phyloP scores from a whole-genome alignment of 1,140 invertebrate species.

The Sycobia sp. region DNA sequence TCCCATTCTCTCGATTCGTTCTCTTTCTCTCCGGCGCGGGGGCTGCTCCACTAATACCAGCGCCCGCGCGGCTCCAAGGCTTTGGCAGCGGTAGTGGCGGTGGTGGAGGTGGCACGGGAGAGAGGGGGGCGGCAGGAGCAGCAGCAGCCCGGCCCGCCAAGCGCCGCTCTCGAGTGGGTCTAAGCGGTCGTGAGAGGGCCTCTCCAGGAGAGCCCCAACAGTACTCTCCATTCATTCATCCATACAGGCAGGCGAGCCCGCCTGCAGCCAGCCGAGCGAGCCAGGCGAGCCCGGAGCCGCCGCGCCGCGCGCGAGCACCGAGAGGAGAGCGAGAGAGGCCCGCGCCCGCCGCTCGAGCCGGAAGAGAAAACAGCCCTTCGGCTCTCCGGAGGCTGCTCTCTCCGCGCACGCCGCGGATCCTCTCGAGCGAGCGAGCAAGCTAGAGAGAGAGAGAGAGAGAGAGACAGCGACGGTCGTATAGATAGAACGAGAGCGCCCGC shows the following conservation, averaged over 20 bases:
- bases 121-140: neutral
- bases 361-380: slow-evolving; percentile 23
- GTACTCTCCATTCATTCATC: slow-evolving; percentile 62
- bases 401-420: neutral
- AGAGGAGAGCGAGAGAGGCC: slow-evolving; percentile 17
- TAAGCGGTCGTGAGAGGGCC: slow-evolving; percentile 63
- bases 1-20: neutral
- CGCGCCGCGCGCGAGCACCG: neutral
- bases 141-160: slow-evolving; percentile 2
- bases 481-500: neutral
- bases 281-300: slow-evolving; percentile 29
- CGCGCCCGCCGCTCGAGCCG: neutral
- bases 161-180: slow-evolving; percentile 56
- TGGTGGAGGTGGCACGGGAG: neutral
- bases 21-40: neutral
- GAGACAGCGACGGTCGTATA: slow-evolving; percentile 1
- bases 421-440: slow-evolving; percentile 6
- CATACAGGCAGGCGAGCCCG: slow-evolving; percentile 46
- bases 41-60: neutral
- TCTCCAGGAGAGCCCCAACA: slow-evolving; percentile 61
- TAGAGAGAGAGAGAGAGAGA: slow-evolving; percentile 2
- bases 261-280: slow-evolving; percentile 31
- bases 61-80: neutral
- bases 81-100: neutral
- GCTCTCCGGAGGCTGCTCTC: neutral